Evolutionary conservation across 2,888 invertebrate genomes (phyloP), one percentile per base, ranked within the genome.

Genomic region (Pheosia tremula): DNA sequence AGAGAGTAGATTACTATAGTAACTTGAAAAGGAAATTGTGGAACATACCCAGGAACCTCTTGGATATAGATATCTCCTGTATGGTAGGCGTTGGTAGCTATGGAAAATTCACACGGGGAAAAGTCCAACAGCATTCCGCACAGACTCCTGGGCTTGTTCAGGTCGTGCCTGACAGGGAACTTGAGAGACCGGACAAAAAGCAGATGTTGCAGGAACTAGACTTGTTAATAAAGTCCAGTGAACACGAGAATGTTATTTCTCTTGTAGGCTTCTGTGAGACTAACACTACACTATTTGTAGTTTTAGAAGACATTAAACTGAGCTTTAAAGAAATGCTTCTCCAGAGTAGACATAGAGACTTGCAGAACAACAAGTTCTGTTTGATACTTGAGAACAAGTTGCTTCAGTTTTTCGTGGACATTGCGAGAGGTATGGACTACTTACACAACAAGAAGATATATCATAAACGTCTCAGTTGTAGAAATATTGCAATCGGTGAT

Each of bases 261-360:
- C 95, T 98, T 54, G 94, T 97, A 72, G 98, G 98, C 1, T 96
- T 97, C 47, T 97, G 97, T 80, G 97, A 97, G 82, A 96, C 96
- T 10, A 94, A 95, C 7, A 97, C 97, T 61, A 96, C 96, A 69
- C 89, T 97, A 50, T 96, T 96, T 84, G 95, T 98, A 3, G 96
- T 96, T 0, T 87, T 97, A 58, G 97, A 97, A 84, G 95, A 96
- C 76, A 95, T 95, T 49, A 94, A 95, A 41, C 94, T 95, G 50
- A 95, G 95, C 53, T 86, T 98, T 6, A 98, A 98, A 82, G 96
- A 96, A 66, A 89, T 96, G 74, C 87, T 98, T 5, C 86, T 97
- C 37, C 90, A 96, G 82, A 94, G 95, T 87, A 81, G 96, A 65
- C 91, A 94, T 64, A 82, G 89, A 84, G 93, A 90, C 82, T 83